Base-by-base conservation (phyloP, 2,113 vertebrate genomes). In the Ophthalmolycus amberensis region DNA sequence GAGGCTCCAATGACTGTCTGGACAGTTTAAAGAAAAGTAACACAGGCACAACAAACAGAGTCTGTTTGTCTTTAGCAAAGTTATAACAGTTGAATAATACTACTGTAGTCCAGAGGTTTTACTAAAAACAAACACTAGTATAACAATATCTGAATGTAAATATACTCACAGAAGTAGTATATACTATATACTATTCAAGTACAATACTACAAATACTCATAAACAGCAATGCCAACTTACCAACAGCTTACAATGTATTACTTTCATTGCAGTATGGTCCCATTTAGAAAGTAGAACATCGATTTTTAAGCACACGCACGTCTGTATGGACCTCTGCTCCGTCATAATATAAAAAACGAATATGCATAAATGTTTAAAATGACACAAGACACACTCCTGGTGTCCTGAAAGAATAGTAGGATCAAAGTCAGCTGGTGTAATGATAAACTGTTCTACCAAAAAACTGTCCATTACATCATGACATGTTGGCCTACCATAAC, bases 41-140 rank as follows among this genome's bases (percentile, higher is more conserved):
- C 10, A 46, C 34, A 71, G 68, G 65, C 37, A 73, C 77, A 85
- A 80, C 64, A 85, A 72, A 54, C 62, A 83, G 65, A 79, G 63
- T 78, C 56, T 83, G 73, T 69, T 83, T 82, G 62, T 62, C 27
- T 69, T 80, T 69, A 77, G 56, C 74, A 65, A 52, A 50, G 6
- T 4, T 73, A 59, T 48, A 64, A 48, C 9, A 67, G 6, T 34
- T 42, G 11, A 46, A 74, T 71, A n/a, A 54, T 72, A 76, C 66
- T 29, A 27, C 68, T 22, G 59, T 44, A 66, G 46, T 71, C 27
- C 16, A 74, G 63, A 62, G 14, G 44, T 72, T 58, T 62, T 56
- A 44, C 8, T 37, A 58, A 71, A 79, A 59, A 34, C 15, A 77
- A 65, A 71, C 38, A 52, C 22, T 3, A 27, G 22, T 25, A 60